Base-by-base conservation (phyloP, 2,113 vertebrate species). In the Ctenomys sociabilis region DNA sequence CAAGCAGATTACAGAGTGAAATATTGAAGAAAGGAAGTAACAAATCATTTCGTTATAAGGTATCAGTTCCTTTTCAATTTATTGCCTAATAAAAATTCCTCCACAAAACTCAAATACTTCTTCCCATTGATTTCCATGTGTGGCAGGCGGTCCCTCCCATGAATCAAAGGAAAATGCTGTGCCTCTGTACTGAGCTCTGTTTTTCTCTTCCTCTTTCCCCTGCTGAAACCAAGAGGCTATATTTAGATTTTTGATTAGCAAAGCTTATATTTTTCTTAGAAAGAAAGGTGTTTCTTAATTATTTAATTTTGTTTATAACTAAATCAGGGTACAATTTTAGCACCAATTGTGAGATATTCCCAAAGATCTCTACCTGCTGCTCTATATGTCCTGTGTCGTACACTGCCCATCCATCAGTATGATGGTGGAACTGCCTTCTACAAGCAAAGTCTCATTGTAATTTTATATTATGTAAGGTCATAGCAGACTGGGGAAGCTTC, bases 41-140 rank as follows among this genome's bases (percentile, higher is more conserved):
- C 63, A 84, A 92, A 72, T 83, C 45, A 68, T 32, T 94, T 73
- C 66, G 94, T 85, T 93, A 61, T 45, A 89, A 95, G 77, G 85
- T 19, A 90, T 2, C 32, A 87, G 26, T 3, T 94, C 30, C 19
- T 85, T 61, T 84, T 30, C 30, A 70, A 54, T 66, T 89, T 40
- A 81, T 77, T 72, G 7, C n/a, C 40, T 59, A 88, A 90, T 52
- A 52, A 91, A 90, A 57, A 45, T 43, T 64, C 37, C 1, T n/a
- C 10, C 4, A 17, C 37, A 45, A 78, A 90, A 64, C 11, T 64
- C 30, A 95, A 88, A 94, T 72, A 49, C 30, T 11, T 19, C 40
- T 54, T 77, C 68, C 43, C 19, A 45, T 83, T 87, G 10, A 22
- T 83, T 73, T 90, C 82, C 10, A 64, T 37, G 9, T 1, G 28